phyloP scores from a whole-genome alignment of 1,140 invertebrate species.

The Drosophila orosa region DNA sequence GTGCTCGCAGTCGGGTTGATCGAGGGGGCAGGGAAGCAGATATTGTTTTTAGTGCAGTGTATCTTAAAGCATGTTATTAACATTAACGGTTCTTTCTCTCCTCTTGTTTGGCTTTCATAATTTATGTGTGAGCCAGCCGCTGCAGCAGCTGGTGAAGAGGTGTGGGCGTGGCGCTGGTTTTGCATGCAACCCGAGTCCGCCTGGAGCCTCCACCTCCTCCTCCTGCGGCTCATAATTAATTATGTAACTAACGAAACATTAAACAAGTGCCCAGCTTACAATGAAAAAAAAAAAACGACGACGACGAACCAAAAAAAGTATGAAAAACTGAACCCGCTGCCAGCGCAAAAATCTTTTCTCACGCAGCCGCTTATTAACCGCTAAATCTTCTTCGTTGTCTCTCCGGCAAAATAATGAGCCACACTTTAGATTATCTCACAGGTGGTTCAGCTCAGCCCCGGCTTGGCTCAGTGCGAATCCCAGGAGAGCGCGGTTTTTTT shows the following conservation, averaged over 20 bases:
- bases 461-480: constrained; percentile 11
- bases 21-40: constrained; percentile 19
- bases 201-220: constrained; percentile 25
- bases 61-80: constrained; percentile 72
- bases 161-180: constrained; percentile 67
- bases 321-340: constrained; percentile 27
- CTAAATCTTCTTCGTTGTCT: constrained; percentile 48
- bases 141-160: constrained; percentile 22
- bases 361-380: constrained; percentile 75
- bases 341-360: constrained; percentile 61
- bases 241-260: constrained; percentile 65
- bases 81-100: constrained; percentile 69
- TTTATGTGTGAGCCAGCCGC: constrained; percentile 70
- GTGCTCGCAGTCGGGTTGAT: constrained; percentile 20
- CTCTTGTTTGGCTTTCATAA: constrained; percentile 74
- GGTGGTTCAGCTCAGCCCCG: constrained; percentile 34
- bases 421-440: constrained; percentile 73
- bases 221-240: constrained; percentile 59
- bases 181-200: constrained; percentile 61
- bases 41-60: constrained; percentile 63
- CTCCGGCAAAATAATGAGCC: constrained; percentile 54
- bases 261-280: constrained; percentile 32
- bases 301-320: constrained; percentile 1
- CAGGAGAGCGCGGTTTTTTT: background rate
- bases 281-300: constrained; percentile 36